phyloP scores from a whole-genome alignment of 2,888 invertebrate genomes.

The Opisthograptis luteolata region DNA sequence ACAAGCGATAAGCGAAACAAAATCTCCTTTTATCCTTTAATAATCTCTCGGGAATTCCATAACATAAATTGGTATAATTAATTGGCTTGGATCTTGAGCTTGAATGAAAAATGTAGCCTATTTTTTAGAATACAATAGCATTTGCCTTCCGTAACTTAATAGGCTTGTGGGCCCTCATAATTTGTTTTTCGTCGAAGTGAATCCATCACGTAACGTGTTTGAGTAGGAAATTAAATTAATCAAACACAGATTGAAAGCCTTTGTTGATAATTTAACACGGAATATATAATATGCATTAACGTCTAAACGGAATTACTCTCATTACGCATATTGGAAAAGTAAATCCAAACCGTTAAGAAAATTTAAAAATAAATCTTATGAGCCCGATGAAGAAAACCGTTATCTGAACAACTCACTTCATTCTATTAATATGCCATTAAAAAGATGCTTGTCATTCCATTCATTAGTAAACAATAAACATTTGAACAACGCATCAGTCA shows the following conservation, averaged over 20 bases:
- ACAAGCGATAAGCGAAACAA: slow-evolving; percentile 21
- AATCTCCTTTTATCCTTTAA: slow-evolving; percentile 16
- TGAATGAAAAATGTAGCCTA: slow-evolving; percentile 24
- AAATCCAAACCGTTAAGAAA: neutral
- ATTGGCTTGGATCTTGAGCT: slow-evolving; percentile 25
- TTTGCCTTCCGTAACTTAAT: slow-evolving; percentile 25
- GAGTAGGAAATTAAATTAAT: slow-evolving; percentile 29
- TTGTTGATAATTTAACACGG: slow-evolving; percentile 9
- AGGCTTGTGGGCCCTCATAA: slow-evolving; percentile 28
- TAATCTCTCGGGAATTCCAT: slow-evolving; percentile 21
- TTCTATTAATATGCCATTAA: slow-evolving; percentile 37
- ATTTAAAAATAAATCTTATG: slow-evolving; percentile 1
- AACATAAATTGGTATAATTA: slow-evolving; percentile 29
- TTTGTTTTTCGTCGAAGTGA: slow-evolving; percentile 29
- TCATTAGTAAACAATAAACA: slow-evolving; percentile 49
- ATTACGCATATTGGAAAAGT: neutral
- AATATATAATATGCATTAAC: slow-evolving; percentile 3
- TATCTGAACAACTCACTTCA: slow-evolving; percentile 10
- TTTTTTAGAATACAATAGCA: slow-evolving; percentile 30
- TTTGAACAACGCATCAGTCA: slow-evolving; percentile 52
- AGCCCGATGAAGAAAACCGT: slow-evolving; percentile 10
- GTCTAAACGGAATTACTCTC: neutral
- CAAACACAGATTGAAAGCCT: slow-evolving; percentile 23
- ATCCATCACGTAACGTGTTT: slow-evolving; percentile 27
- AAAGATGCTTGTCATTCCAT: slow-evolving; percentile 47